Conservation (phyloP, 2,888 invertebrate genomes). For the Ormyrus rosae region DNA sequence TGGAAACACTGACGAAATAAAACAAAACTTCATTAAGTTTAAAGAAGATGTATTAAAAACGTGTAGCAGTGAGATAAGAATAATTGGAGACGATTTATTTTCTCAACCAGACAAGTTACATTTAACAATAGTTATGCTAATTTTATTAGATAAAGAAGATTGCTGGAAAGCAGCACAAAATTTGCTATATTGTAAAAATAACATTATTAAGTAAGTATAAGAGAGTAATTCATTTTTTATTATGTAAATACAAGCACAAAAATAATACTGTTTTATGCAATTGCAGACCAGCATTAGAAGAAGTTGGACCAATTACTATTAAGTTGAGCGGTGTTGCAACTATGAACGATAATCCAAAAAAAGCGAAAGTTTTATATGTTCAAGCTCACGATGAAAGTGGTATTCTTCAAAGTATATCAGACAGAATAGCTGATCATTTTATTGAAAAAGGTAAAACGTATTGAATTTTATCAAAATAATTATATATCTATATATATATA, state of each 20-base stretch:
- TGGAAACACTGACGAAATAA: constrained; percentile 79
- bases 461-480: background rate
- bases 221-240: constrained; percentile 25
- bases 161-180: constrained; percentile 80
- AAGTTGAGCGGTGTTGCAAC: constrained; percentile 83
- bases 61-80: constrained; percentile 76
- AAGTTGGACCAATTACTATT: constrained; percentile 78
- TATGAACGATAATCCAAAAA: constrained; percentile 88
- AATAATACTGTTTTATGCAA: constrained; percentile 10
- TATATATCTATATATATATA: constrained; percentile 24
- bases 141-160: constrained; percentile 87
- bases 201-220: constrained; percentile 79
- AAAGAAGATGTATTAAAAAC: constrained; percentile 75
- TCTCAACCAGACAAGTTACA: constrained; percentile 86
- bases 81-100: constrained; percentile 85
- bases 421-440: constrained; percentile 80
- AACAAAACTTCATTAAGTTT: constrained; percentile 82
- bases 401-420: constrained; percentile 81
- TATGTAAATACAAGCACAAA: background rate
- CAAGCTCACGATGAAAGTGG: constrained; percentile 77
- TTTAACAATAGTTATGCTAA: constrained; percentile 87
- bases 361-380: constrained; percentile 88
- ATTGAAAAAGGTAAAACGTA: constrained; percentile 78
- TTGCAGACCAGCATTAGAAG: constrained; percentile 74
- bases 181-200: constrained; percentile 81